Evolutionary conservation across 2,113 vertebrate genomes (phyloP).

Genomic region (Plecturocebus donacophilus): DNA sequence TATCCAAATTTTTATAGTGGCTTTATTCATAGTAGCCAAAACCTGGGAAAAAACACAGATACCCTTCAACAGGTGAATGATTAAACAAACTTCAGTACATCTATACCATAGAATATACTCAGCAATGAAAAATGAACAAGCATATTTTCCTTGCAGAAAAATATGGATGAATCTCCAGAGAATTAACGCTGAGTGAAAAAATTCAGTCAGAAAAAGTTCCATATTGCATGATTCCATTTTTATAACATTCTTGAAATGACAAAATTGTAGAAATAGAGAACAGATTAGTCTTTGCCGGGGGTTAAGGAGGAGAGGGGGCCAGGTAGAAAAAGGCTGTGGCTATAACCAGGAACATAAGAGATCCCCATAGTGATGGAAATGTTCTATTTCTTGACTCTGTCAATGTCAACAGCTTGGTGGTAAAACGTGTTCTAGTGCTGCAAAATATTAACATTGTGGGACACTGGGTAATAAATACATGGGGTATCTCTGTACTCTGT

Average conservation of each 20-base stretch:
- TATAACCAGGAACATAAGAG: background rate
- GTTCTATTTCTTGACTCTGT: background rate
- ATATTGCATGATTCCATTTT: background rate
- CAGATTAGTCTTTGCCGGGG: background rate
- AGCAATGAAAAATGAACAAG: background rate
- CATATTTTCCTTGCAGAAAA: background rate
- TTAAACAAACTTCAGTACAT: background rate
- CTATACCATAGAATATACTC: background rate
- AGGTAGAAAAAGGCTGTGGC: background rate
- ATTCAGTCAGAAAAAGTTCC: background rate
- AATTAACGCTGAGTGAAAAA: background rate
- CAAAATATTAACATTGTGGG: background rate
- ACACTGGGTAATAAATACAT: background rate
- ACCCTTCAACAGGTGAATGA: background rate
- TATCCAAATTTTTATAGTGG: background rate
- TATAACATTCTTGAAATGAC: background rate
- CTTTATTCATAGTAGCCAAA: background rate
- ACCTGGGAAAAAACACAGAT: background rate
- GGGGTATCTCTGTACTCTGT: background rate
- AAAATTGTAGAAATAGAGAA: background rate
- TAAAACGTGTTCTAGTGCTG: background rate
- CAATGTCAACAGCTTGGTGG: background rate
- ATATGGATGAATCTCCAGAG: background rate
- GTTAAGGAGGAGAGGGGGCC: background rate
- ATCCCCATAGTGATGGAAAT: background rate